Conservation (phyloP, 1,140 invertebrate species). For the Cataglyphis hispanica region DNA sequence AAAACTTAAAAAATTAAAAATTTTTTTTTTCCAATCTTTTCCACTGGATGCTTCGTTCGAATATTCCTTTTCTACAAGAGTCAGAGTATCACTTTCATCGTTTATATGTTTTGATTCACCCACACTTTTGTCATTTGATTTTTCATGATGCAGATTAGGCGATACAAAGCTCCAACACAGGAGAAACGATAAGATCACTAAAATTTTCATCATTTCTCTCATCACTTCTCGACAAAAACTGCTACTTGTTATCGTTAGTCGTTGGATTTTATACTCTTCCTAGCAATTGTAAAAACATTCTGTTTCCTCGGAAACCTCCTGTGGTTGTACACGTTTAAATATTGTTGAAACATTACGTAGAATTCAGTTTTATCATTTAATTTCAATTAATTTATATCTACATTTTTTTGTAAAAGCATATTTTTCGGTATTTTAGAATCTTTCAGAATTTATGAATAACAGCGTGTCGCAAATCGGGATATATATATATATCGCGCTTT, state of each 20-base stretch:
- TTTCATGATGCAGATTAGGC: background rate
- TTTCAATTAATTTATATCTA: slow-evolving; percentile 24
- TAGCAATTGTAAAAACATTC: slow-evolving; percentile 67
- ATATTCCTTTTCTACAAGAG: slow-evolving; percentile 7
- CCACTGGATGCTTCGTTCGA: slow-evolving; percentile 6
- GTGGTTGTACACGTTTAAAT: slow-evolving; percentile 2
- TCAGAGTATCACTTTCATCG: slow-evolving; percentile 22
- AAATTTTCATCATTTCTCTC: slow-evolving; percentile 51
- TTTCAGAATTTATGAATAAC: background rate
- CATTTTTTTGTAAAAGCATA: background rate
- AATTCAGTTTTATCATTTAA: background rate
- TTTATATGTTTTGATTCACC: background rate
- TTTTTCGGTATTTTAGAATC: background rate
- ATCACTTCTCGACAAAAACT: slow-evolving; percentile 42
- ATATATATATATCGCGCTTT: background rate
- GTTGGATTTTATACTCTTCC: slow-evolving; percentile 63
- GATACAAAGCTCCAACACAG: background rate
- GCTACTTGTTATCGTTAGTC: background rate
- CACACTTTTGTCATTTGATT: background rate
- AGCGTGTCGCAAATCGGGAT: background rate
- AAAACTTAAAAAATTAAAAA: background rate
- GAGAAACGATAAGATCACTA: background rate
- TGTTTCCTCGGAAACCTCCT: background rate
- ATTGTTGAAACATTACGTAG: slow-evolving; percentile 46
- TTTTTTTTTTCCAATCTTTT: slow-evolving; percentile 36